phyloP scores from a whole-genome alignment of 2,113 vertebrate genomes.

The Fulica atra region DNA sequence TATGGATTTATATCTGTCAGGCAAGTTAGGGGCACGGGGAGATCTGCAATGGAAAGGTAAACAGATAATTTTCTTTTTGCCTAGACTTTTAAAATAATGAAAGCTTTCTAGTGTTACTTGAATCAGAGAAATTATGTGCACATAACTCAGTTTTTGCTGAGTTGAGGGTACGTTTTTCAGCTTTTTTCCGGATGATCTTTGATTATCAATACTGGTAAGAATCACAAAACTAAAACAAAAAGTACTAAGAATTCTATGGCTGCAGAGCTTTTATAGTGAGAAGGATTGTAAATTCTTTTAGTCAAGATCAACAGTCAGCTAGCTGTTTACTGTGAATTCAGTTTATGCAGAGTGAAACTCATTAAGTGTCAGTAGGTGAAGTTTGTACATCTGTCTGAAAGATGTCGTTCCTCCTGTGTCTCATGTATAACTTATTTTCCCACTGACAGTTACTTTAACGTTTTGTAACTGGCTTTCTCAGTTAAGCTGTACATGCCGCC shows the following conservation, averaged over 20 bases:
- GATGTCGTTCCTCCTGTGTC: background rate
- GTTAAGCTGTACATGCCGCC: background rate
- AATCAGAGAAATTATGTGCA: background rate
- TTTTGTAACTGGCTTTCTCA: background rate
- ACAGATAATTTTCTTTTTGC: background rate
- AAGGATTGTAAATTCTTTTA: background rate
- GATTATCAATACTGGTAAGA: background rate
- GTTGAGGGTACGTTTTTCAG: background rate
- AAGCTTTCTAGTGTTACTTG: background rate
- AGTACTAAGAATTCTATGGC: background rate
- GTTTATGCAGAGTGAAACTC: background rate
- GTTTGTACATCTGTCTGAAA: background rate
- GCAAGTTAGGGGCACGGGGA: background rate
- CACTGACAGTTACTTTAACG: background rate
- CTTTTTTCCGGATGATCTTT: background rate
- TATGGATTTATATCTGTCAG: background rate
- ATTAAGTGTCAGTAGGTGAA: background rate
- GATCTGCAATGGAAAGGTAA: background rate
- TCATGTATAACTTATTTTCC: background rate
- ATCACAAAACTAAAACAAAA: background rate
- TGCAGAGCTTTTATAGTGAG: background rate
- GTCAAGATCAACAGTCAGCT: background rate
- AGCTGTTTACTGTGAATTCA: background rate
- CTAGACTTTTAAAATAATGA: background rate
- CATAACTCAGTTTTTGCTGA: background rate